Evolutionary conservation across 2,888 invertebrate species (phyloP).

Genomic region (Lysandra coridon): DNA sequence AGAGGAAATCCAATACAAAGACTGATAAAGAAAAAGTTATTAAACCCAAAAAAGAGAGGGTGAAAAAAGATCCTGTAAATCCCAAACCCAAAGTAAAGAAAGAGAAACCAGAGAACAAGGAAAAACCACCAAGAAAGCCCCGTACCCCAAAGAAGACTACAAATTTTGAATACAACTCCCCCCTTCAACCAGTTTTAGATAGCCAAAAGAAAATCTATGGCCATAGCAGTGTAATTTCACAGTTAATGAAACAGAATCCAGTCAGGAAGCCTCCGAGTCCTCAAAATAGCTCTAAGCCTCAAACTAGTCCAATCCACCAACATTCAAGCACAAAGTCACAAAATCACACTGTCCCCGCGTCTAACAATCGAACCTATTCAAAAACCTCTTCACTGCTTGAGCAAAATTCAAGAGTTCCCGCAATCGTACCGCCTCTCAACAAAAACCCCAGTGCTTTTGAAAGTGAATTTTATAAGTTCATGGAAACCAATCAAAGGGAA

Average conservation of each 20-base stretch:
- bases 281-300: not conserved
- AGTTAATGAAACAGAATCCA: not conserved
- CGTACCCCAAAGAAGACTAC: constrained; percentile 56
- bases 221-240: constrained; percentile 26
- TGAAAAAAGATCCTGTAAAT: constrained; percentile 45
- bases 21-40: constrained; percentile 47
- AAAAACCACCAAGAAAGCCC: constrained; percentile 64
- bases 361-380: constrained; percentile 39
- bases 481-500: constrained; percentile 43
- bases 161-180: constrained; percentile 53
- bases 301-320: constrained; percentile 11
- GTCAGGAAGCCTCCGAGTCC: constrained; percentile 16
- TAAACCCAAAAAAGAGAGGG: constrained; percentile 48
- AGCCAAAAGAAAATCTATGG: constrained; percentile 46
- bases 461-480: constrained; percentile 69
- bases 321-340: constrained; percentile 32
- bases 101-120: constrained; percentile 48
- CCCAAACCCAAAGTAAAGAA: constrained; percentile 46
- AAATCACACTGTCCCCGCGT: constrained; percentile 34
- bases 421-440: constrained; percentile 57
- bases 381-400: constrained; percentile 47
- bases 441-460: constrained; percentile 71
- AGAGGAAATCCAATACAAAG: constrained; percentile 55
- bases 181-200: constrained; percentile 56
- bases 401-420: constrained; percentile 51